These are phyloP conservation scores for Triplophysa siluroides DNA, from an alignment of 2,113 vertebrate species.

Conservation along the genomic window DNA sequence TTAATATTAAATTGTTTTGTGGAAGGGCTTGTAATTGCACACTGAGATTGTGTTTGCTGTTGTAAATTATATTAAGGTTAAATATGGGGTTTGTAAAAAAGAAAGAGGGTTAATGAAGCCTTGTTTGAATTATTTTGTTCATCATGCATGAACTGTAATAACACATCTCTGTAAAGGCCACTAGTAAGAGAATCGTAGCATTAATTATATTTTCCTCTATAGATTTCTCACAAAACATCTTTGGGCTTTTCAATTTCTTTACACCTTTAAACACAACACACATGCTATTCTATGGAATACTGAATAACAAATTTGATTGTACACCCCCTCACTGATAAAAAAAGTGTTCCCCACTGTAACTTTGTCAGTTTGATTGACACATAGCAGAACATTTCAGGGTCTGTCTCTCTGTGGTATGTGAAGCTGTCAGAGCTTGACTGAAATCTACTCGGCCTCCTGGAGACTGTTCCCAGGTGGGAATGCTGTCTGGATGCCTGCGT, in stretches of 20 bases:
- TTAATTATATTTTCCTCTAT: background rate
- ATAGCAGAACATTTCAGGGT: conserved; percentile 78
- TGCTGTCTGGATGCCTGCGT: conserved; percentile 71
- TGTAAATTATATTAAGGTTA: background rate
- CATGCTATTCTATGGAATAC: background rate
- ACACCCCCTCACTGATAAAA: no score
- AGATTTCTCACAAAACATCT: background rate
- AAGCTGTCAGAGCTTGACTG: conserved; percentile 51
- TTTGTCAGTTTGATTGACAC: conserved; percentile 77
- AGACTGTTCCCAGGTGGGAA: conserved; percentile 51
- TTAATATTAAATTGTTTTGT: background rate
- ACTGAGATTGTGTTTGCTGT: background rate
- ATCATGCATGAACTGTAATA: background rate
- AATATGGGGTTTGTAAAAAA: background rate
- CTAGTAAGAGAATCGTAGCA: background rate
- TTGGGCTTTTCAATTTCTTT: no score
- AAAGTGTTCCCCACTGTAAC: conserved; percentile 45
- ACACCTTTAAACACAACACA: background rate
- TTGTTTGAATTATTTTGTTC: background rate
- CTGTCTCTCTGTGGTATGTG: conserved; percentile 62
- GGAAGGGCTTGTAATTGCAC: background rate
- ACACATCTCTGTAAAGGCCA: background rate
- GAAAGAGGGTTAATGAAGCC: background rate
- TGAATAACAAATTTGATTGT: conserved; percentile 9
- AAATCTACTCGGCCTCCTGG: conserved; percentile 50